A percentile compares a stretch with the other conserved stretches of the same genome.
Conservation (phyloP, 2,888 invertebrate species). For the Metellina segmentata region DNA sequence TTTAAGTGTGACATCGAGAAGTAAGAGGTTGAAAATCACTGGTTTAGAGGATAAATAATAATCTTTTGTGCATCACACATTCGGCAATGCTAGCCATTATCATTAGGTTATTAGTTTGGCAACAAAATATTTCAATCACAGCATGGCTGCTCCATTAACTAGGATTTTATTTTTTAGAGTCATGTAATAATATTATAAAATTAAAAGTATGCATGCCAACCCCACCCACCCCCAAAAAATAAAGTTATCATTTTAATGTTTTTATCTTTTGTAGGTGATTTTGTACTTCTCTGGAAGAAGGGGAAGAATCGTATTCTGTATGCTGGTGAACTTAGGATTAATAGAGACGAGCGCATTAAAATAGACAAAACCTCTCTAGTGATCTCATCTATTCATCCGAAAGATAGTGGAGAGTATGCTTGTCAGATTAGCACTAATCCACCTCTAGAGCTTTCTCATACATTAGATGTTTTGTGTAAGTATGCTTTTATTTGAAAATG, state of each 20-base stretch:
- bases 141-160: no score
- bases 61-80: no score
- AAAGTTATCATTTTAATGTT: background rate
- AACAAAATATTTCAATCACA: no score
- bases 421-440: slow-evolving; percentile 73
- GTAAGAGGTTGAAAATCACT: no score
- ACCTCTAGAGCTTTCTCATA: slow-evolving; percentile 66
- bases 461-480: slow-evolving; percentile 73
- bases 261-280: slow-evolving; percentile 51
- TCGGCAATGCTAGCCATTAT: no score
- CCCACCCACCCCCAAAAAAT: no score
- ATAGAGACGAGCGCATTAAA: slow-evolving; percentile 50
- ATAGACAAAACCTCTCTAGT: slow-evolving; percentile 48
- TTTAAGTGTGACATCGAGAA: no score
- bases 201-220: no score
- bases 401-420: slow-evolving; percentile 70
- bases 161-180: no score
- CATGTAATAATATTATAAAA: no score
- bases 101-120: no score
- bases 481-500: background rate
- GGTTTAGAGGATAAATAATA: no score
- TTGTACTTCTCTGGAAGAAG: slow-evolving; percentile 68
- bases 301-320: slow-evolving; percentile 57
- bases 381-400: slow-evolving; percentile 45
- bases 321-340: slow-evolving; percentile 61